phyloP scores from a whole-genome alignment of 2,797 vertebrate genomes.

The Chiroxiphia lanceolata region DNA sequence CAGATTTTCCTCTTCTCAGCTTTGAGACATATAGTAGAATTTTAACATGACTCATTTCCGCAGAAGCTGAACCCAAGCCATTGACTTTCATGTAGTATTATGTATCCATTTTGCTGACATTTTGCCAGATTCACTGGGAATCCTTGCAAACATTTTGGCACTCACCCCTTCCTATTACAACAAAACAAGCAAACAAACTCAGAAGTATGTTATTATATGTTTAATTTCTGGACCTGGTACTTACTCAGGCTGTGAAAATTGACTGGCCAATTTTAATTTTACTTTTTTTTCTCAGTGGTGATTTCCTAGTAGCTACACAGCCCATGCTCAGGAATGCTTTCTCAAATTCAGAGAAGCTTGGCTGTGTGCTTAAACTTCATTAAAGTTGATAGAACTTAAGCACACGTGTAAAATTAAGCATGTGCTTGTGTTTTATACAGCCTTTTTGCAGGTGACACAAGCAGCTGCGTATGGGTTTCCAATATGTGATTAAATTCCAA shows the following conservation, averaged over 20 bases:
- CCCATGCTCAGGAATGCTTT: not conserved
- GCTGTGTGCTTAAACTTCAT: slow-evolving; percentile 28
- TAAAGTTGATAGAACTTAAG: slow-evolving; percentile 44
- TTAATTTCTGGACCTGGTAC: slow-evolving; percentile 20
- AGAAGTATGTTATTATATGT: slow-evolving; percentile 11
- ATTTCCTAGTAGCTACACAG: slow-evolving; percentile 6
- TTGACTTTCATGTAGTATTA: slow-evolving; percentile 10
- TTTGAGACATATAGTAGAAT: not conserved
- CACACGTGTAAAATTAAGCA: slow-evolving; percentile 49
- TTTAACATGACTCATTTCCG: not conserved
- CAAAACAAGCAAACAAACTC: slow-evolving; percentile 53
- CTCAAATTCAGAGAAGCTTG: not conserved
- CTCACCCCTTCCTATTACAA: not conserved
- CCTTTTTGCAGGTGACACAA: slow-evolving; percentile 54
- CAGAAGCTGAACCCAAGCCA: not conserved
- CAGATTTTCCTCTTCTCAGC: not conserved
- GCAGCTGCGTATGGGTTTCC: slow-evolving; percentile 55
- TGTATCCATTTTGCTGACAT: slow-evolving; percentile 16
- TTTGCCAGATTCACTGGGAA: slow-evolving; percentile 33
- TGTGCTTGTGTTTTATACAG: slow-evolving; percentile 34
- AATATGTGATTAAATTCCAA: slow-evolving; percentile 60
- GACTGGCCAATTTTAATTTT: not conserved
- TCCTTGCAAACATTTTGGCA: slow-evolving; percentile 38
- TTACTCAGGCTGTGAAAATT: slow-evolving; percentile 16
- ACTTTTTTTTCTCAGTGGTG: not conserved